Evolutionary conservation across 2,888 invertebrate species (phyloP).

Genomic region (Drosophila cognata): DNA sequence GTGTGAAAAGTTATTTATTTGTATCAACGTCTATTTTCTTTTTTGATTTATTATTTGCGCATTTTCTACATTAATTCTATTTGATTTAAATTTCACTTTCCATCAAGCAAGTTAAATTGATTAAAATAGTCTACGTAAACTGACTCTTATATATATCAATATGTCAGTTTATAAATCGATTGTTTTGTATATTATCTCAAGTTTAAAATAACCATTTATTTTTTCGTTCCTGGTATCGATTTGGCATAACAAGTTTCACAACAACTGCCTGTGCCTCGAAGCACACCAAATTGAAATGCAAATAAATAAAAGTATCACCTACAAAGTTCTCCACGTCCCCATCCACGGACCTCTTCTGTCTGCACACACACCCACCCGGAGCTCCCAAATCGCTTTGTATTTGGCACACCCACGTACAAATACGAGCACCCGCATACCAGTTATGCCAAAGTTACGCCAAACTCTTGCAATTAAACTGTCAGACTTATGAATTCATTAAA

Average conservation of each 20-base stretch:
- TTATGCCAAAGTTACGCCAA: slow-evolving; percentile 64
- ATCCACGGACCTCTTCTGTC: background rate
- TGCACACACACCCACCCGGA: slow-evolving; percentile 7
- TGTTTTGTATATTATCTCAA: background rate
- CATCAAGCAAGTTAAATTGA: background rate
- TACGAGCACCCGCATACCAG: background rate
- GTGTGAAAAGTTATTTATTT: background rate
- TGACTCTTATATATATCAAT: background rate
- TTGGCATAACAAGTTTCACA: slow-evolving; percentile 1
- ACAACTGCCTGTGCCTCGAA: background rate
- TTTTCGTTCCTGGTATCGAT: slow-evolving; percentile 12
- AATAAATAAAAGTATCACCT: slow-evolving; percentile 60
- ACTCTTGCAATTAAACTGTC: slow-evolving; percentile 80
- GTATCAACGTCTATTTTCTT: background rate
- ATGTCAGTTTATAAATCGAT: background rate
- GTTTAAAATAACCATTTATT: slow-evolving; percentile 1
- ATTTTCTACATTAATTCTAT: background rate
- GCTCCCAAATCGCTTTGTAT: background rate
- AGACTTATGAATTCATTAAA: slow-evolving; percentile 81
- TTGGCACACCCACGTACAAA: slow-evolving; percentile 11
- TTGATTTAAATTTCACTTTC: background rate
- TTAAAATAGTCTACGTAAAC: background rate
- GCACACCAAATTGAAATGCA: slow-evolving; percentile 49
- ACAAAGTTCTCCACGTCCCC: background rate
- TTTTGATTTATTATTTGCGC: background rate